Base-by-base conservation (phyloP, 2,888 invertebrate species). In the Zele albiditarsus region DNA sequence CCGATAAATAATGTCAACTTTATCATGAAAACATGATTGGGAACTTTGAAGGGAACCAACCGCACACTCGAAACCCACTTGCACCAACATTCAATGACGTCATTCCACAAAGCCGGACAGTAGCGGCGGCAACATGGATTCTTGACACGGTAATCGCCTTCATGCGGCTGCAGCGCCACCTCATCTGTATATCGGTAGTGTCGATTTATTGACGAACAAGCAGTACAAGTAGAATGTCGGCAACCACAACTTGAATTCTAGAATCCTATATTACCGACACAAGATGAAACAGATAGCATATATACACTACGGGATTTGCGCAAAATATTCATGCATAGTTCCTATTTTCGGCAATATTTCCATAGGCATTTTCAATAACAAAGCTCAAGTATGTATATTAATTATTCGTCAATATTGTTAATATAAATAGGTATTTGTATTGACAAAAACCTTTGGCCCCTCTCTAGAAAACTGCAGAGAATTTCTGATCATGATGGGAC, bases 21-120 rank as follows among this genome's bases (percentile, higher is more conserved):
- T 63, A 63, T 33, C 38, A 82, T 83, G 82, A 85, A 81, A 82
- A 83, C 86, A 85, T 86, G 78, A 82, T 84, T 79, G 78, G 73
- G 79, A 82, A 81, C 75, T 78, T 80, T 80, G 81, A 81, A 77
- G 77, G 78, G 80, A 81, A 75, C 73, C 73, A 75, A 82, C 80
- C 78, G 81, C 74, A 79, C 78, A 38, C 68, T 58, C 46, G 76
- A 80, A 78, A 79, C 75, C 78, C 79, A 81, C 81, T 82, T 82
- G 83, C 84, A 85, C 84, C 84, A 83, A 85, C 85, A 86, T 84
- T 82, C 80, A 79, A 84, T 86, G 86, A 86, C 86, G 86, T 86
- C 86, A 86, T 84, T 82, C 82, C 76, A 79, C 78, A 75, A 78
- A 68, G 72, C 70, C 75, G 72, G 75, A 75, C 75, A 60, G 68